Evolutionary conservation across 2,888 invertebrate species (phyloP).

Genomic region (Bhutanitis thaidina): DNA sequence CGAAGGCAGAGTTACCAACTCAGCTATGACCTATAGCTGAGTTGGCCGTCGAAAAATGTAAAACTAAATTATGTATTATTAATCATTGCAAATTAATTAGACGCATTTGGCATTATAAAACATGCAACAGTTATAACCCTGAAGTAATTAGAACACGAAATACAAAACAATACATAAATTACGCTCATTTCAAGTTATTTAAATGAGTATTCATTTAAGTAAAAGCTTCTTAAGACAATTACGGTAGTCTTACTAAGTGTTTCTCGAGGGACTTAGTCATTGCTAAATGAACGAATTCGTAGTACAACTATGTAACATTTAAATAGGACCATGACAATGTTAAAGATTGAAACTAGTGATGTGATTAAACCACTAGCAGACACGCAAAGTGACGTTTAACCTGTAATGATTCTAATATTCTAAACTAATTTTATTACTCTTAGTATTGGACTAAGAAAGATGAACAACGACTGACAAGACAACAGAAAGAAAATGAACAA

Average conservation of each 20-base stretch:
- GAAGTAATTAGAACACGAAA: too few species aligned
- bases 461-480: too few species aligned
- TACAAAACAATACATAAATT: too few species aligned
- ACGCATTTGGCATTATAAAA: too few species aligned
- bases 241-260: neutral
- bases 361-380: neutral
- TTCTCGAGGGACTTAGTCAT: neutral
- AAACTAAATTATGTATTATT: too few species aligned
- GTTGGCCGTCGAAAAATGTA: too few species aligned
- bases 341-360: neutral
- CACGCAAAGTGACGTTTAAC: slow-evolving; percentile 12
- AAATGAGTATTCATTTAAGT: neutral
- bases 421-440: neutral
- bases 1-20: too few species aligned
- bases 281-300: slow-evolving; percentile 6
- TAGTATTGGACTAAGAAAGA: too few species aligned
- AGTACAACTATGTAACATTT: slow-evolving; percentile 1
- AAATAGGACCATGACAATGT: slow-evolving; percentile 16
- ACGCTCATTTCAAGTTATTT: neutral
- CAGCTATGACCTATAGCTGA: too few species aligned
- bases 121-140: too few species aligned
- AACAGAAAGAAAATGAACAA: too few species aligned
- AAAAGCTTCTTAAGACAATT: neutral
- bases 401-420: neutral
- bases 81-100: too few species aligned